Base-by-base conservation (phyloP, 1,140 invertebrate species). In the Megathymus violae region DNA sequence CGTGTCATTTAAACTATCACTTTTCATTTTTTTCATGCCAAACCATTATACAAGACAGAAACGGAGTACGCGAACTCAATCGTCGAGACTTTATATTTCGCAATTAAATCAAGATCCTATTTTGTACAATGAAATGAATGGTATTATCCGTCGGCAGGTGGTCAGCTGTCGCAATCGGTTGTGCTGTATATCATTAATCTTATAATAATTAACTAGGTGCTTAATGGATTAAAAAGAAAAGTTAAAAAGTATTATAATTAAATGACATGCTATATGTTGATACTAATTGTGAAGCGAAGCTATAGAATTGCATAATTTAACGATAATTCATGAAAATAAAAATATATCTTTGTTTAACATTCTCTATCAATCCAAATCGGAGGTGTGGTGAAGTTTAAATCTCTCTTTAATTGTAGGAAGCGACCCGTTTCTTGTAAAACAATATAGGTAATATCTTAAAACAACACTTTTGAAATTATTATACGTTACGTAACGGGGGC, bases 111-210 rank as follows among this genome's bases (percentile, higher is more conserved):
- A 5, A 41, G 40, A 6, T 14, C 40, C 4, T 13, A 41, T 41
- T 41, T 13, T 7, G 40, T 13, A 41, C 15, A 16, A 14, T 14
- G 15, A 41, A n/a, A 41, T 14, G 6, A 7, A 6, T 50, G n/a
- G 27, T 40, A 62, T 58, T 62, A 27, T 62, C 25, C 13, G 19
- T 43, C 64, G 51, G 59, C 64, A 67, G 64, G 64, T 62, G 64
- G 51, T 62, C 64, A 0, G 11, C 19, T 67, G 58, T 62, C 64
- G 38, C 50, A 44, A 67, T 27, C 10, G 27, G 62, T 44, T 31
- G 40, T 25, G 25, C 25, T 16, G 50, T 16, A 50, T 59, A 62
- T 67, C 46, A 62, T 67, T 59, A 67, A 67, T 62, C 60, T 67
- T 16, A n/a, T 13, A 43, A 59, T 54, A 52, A 19, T 62, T 59